Evolutionary conservation across 2,113 vertebrate species (phyloP).

Genomic region (Eudorcas thomsonii): DNA sequence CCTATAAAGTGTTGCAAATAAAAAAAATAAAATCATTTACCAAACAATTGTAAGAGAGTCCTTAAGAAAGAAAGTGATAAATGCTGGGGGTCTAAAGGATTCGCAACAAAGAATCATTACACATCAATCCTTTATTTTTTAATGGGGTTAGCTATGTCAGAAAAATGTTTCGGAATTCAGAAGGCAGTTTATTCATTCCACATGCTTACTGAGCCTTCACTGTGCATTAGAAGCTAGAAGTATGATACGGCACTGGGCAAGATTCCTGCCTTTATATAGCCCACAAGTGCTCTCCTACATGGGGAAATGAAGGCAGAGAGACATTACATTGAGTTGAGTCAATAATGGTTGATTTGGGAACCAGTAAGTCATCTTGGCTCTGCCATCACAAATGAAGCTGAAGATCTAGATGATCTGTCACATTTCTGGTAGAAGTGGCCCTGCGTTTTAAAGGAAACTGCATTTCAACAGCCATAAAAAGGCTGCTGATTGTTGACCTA

Average conservation of each 20-base stretch:
- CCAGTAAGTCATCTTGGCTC: neutral
- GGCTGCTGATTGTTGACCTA: neutral
- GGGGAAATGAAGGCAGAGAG: neutral
- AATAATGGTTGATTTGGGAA: neutral
- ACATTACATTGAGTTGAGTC: neutral
- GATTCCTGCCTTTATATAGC: neutral
- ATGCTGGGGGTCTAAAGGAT: neutral
- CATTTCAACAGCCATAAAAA: conserved; percentile 4
- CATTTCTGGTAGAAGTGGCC: neutral
- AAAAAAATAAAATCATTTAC: conserved; percentile 25
- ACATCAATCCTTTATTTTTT: neutral
- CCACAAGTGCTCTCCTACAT: neutral
- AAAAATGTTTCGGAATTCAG: neutral
- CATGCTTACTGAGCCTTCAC: neutral
- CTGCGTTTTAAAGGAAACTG: neutral
- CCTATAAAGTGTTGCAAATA: neutral
- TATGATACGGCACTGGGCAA: neutral
- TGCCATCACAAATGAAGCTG: neutral
- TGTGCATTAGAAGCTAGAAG: neutral
- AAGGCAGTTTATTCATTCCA: neutral
- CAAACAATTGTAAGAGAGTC: neutral
- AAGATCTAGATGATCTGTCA: neutral
- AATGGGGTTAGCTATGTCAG: neutral
- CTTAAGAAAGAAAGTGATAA: conserved; percentile 32
- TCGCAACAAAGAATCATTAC: neutral